Evolutionary conservation across 2,888 invertebrate genomes (phyloP).

Genomic region (Zelleria hepariella): DNA sequence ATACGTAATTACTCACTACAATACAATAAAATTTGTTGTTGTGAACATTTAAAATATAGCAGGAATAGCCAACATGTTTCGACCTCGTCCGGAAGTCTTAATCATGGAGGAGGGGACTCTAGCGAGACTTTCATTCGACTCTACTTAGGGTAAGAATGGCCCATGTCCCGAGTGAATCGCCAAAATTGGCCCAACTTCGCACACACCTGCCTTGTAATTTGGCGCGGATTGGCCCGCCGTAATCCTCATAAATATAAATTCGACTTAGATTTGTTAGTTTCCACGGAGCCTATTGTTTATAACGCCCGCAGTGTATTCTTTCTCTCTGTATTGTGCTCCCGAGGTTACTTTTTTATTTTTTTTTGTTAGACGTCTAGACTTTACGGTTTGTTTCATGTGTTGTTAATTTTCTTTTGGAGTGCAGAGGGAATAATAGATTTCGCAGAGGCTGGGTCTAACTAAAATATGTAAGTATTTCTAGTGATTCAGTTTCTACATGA

Average conservation of each 20-base stretch:
- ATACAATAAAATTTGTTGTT: too few species aligned
- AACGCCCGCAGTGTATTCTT: not conserved
- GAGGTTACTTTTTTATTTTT: not conserved
- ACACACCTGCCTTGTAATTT: slow-evolving; percentile 48
- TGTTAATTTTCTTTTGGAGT: not conserved
- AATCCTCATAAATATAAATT: slow-evolving; percentile 44
- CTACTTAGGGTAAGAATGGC: not conserved
- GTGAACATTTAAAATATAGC: too few species aligned
- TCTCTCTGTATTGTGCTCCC: not conserved
- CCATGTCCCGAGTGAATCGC: not conserved
- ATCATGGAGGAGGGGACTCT: too few species aligned
- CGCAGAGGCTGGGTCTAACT: not conserved
- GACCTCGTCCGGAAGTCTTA: too few species aligned
- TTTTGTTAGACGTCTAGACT: not conserved
- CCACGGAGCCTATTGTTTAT: not conserved
- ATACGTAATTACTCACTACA: too few species aligned
- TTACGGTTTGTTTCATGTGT: not conserved
- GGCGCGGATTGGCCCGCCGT: slow-evolving; percentile 28
- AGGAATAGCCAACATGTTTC: not conserved
- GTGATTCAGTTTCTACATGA: not conserved
- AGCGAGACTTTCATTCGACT: not conserved
- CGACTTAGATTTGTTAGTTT: not conserved
- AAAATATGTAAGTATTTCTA: not conserved
- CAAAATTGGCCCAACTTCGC: not conserved
- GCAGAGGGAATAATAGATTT: not conserved